These are phyloP conservation scores for Popillia japonica DNA, from an alignment of 1,140 invertebrate species.

Conservation along the genomic window DNA sequence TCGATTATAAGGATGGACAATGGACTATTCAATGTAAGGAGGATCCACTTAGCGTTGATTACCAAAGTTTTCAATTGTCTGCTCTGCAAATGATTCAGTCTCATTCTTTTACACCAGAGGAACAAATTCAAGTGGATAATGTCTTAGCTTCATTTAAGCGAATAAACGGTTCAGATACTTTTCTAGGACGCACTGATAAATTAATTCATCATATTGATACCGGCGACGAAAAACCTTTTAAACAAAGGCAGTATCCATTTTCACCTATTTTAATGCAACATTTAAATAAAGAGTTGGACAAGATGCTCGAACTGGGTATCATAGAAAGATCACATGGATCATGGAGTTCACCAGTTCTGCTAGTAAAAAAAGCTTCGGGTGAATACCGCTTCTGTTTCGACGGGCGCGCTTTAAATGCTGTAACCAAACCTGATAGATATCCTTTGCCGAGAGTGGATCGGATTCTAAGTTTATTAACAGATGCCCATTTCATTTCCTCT, in stretches of 20 bases:
- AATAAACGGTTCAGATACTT: too few species aligned
- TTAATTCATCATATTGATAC: slow-evolving; percentile 48
- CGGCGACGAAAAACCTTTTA: slow-evolving; percentile 47
- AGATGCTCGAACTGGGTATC: slow-evolving; percentile 46
- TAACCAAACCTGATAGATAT: slow-evolving; percentile 56
- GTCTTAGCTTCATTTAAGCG: too few species aligned
- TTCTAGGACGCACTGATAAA: neutral
- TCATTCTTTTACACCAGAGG: too few species aligned
- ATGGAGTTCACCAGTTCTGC: slow-evolving; percentile 47
- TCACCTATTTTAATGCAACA: slow-evolving; percentile 46
- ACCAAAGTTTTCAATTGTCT: too few species aligned
- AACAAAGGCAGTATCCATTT: slow-evolving; percentile 46
- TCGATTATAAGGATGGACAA: too few species aligned
- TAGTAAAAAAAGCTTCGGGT: slow-evolving; percentile 46
- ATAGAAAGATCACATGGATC: slow-evolving; percentile 38
- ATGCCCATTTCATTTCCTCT: slow-evolving; percentile 53
- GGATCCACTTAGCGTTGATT: too few species aligned
- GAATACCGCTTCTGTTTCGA: slow-evolving; percentile 57
- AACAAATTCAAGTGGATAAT: too few species aligned
- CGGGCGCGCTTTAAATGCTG: slow-evolving; percentile 56
- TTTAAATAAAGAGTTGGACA: slow-evolving; percentile 46
- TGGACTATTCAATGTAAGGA: too few species aligned
- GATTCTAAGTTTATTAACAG: slow-evolving; percentile 52
- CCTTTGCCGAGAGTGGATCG: slow-evolving; percentile 50
- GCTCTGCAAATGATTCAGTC: too few species aligned